These are phyloP conservation scores for Griposia aprilina DNA, from an alignment of 2,888 invertebrate species.

Conservation along the genomic window DNA sequence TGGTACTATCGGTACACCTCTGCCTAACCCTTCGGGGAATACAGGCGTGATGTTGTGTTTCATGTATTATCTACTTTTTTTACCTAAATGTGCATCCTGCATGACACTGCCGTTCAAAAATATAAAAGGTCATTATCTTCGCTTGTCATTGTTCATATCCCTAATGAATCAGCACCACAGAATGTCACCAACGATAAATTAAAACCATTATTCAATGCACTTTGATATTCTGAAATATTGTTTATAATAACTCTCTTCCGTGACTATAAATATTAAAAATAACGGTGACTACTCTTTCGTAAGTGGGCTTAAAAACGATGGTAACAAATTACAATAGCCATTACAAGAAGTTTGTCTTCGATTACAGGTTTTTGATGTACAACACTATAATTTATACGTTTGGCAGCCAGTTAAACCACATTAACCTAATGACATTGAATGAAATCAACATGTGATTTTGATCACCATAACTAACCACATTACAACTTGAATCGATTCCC, in stretches of 20 bases:
- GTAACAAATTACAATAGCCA: slow-evolving; percentile 1
- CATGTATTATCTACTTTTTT: slow-evolving; percentile 81
- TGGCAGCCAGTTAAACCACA: slow-evolving; percentile 60
- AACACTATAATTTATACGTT: slow-evolving; percentile 57
- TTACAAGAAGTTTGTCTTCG: slow-evolving; percentile 34
- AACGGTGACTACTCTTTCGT: slow-evolving; percentile 56
- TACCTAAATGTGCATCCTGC: slow-evolving; percentile 81
- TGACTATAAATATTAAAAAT: slow-evolving; percentile 52
- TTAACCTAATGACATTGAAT: slow-evolving; percentile 74
- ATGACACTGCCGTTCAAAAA: slow-evolving; percentile 62
- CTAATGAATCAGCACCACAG: slow-evolving; percentile 75
- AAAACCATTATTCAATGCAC: slow-evolving; percentile 54
- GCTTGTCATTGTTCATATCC: slow-evolving; percentile 67
- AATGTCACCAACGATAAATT: slow-evolving; percentile 56
- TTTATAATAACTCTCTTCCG: slow-evolving; percentile 55
- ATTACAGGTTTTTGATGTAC: slow-evolving; percentile 59
- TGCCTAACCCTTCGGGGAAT: too few species aligned
- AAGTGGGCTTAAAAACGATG: slow-evolving; percentile 44
- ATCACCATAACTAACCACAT: slow-evolving; percentile 89
- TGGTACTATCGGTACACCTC: too few species aligned
- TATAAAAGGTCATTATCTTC: slow-evolving; percentile 62
- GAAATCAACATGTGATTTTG: slow-evolving; percentile 88
- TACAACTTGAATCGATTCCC: slow-evolving; percentile 83
- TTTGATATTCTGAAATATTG: slow-evolving; percentile 49
- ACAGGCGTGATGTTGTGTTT: too few species aligned